Evolutionary conservation across 2,113 vertebrate genomes (phyloP).

Genomic region (Zingel zingel): DNA sequence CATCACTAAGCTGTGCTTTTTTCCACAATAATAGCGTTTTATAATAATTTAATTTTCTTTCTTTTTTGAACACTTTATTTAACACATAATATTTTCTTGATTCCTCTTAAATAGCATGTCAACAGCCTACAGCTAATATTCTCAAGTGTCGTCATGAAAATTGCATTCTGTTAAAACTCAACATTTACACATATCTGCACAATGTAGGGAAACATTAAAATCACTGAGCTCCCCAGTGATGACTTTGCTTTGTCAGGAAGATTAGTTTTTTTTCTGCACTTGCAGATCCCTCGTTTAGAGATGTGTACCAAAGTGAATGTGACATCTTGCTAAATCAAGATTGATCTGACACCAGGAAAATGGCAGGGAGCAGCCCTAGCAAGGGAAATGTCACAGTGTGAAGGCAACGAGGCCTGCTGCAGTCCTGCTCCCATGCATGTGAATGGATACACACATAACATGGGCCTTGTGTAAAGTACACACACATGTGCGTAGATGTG

Average conservation of each 20-base stretch:
- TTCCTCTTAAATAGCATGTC: neutral
- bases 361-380: conserved; percentile 80
- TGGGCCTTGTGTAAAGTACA: neutral
- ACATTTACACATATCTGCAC: conserved; percentile 1
- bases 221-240: conserved; percentile 21
- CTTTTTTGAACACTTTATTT: neutral
- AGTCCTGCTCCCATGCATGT: conserved; percentile 23
- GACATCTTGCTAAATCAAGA: conserved; percentile 84
- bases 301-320: conserved; percentile 80
- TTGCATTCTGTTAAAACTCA: neutral
- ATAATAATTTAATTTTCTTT: neutral
- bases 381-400: conserved; percentile 82
- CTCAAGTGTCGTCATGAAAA: conserved; percentile 24
- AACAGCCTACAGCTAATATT: conserved; percentile 1
- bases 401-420: conserved; percentile 51
- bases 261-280: conserved; percentile 46
- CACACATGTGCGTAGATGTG: neutral
- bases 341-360: conserved; percentile 87
- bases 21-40: neutral
- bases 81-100: neutral
- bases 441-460: conserved; percentile 13
- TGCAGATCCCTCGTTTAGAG: conserved; percentile 70
- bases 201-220: conserved; percentile 29
- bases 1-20: neutral
- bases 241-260: conserved; percentile 43